Percentiles rank a stretch among this genome's conserved stretches.
Conservation (phyloP, 2,113 vertebrate species). For the Manacus vitellinus region DNA sequence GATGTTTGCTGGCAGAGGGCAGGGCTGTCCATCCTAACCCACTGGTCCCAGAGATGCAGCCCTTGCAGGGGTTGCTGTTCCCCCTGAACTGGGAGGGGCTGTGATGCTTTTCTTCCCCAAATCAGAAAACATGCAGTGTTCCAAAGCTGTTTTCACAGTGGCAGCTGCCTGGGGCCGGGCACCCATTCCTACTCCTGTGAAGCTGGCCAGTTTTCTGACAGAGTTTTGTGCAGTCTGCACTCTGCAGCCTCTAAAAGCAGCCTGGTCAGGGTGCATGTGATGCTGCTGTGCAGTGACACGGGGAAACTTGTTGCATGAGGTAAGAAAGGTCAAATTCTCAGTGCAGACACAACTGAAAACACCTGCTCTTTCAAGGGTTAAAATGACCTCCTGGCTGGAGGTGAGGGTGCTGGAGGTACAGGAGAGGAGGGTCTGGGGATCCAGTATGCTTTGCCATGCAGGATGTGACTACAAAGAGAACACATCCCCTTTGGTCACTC, state of each 20-base stretch:
- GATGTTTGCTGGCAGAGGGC: neutral
- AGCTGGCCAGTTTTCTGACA: neutral
- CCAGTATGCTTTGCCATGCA: neutral
- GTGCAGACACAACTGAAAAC: neutral
- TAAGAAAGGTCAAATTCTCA: neutral
- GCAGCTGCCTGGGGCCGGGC: neutral
- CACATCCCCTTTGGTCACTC: neutral
- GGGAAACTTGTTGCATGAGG: neutral
- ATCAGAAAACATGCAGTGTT: neutral
- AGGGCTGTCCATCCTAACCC: neutral
- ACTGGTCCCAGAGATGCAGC: neutral
- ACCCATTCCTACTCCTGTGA: neutral
- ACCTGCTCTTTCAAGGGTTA: neutral
- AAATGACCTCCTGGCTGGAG: neutral
- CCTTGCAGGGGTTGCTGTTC: neutral
- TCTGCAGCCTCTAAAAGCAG: neutral
- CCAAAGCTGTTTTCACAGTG: neutral
- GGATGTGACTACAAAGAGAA: neutral
- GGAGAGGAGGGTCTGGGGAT: neutral
- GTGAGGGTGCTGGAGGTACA: neutral
- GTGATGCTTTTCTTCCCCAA: neutral
- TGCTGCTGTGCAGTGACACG: neutral
- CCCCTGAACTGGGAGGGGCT: neutral
- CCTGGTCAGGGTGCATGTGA: rapidly evolving
- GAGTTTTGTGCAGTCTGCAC: neutral